Conservation (phyloP, 2,113 vertebrate species). For the Nyctereutes procyonoides region DNA sequence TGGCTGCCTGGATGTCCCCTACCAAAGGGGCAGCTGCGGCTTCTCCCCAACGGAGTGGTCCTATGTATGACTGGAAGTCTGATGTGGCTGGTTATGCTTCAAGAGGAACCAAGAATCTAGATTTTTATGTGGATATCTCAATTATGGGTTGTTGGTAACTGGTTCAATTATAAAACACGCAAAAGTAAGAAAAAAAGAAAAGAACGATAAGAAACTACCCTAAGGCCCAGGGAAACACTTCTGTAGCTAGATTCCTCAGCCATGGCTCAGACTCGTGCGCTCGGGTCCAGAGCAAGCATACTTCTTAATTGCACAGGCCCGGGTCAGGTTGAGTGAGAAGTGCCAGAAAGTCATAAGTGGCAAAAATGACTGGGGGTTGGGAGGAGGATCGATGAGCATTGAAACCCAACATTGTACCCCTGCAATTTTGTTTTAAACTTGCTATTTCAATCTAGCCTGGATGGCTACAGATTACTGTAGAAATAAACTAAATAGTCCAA, state of each 20-base stretch:
- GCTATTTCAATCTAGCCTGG: neutral
- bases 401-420: neutral
- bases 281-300: fast-evolving
- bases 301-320: fast-evolving
- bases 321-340: neutral
- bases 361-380: neutral
- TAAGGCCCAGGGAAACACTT: neutral
- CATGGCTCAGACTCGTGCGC: fast-evolving
- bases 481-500: conserved; percentile 66
- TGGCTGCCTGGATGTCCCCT: neutral
- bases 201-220: neutral
- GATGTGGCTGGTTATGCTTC: neutral
- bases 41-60: neutral
- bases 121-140: neutral
- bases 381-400: neutral
- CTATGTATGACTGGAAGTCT: fast-evolving
- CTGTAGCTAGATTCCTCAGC: neutral
- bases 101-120: neutral
- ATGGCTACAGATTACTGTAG: neutral
- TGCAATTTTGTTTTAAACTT: neutral
- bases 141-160: neutral
- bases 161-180: neutral
- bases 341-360: neutral
- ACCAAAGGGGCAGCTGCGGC: neutral
- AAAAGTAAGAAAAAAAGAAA: neutral